Evolutionary conservation across 2,113 vertebrate genomes (phyloP).

Genomic region (Macquaria australasica): DNA sequence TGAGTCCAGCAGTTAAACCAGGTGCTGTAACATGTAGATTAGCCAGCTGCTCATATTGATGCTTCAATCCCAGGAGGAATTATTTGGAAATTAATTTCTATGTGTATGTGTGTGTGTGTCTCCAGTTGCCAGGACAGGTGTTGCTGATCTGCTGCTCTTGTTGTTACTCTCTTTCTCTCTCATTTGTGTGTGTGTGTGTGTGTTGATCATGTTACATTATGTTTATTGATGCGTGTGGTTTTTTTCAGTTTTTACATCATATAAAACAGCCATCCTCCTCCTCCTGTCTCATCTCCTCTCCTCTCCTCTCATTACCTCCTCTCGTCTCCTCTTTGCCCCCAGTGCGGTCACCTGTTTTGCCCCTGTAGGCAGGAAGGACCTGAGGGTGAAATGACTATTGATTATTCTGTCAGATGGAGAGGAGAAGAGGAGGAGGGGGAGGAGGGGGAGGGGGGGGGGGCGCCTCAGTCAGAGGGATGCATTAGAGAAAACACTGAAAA

Average conservation of each 20-base stretch:
- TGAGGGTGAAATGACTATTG: slow-evolving; percentile 70
- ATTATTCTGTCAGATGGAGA: slow-evolving; percentile 59
- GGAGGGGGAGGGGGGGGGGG: not conserved
- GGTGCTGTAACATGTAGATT: slow-evolving; percentile 52
- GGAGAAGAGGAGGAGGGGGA: not conserved
- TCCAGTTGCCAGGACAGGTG: slow-evolving; percentile 57
- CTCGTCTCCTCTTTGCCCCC: slow-evolving; percentile 54
- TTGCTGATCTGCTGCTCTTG: slow-evolving; percentile 33
- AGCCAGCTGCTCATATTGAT: slow-evolving; percentile 63
- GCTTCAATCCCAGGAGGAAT: slow-evolving; percentile 61
- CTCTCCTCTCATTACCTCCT: slow-evolving; percentile 63
- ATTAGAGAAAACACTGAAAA: slow-evolving; percentile 15
- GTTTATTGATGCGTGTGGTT: slow-evolving; percentile 18
- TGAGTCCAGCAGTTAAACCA: slow-evolving; percentile 43
- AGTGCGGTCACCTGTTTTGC: slow-evolving; percentile 55
- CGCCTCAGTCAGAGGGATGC: slow-evolving; percentile 23
- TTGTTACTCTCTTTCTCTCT: not conserved
- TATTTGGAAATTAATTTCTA: slow-evolving; percentile 57
- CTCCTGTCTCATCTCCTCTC: slow-evolving; percentile 13
- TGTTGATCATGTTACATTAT: not conserved
- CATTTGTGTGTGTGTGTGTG: not conserved
- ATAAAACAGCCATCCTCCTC: not conserved
- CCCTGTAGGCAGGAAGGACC: slow-evolving; percentile 54
- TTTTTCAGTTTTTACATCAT: not conserved
- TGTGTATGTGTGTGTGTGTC: slow-evolving; percentile 20